Evolutionary conservation across 2,888 invertebrate genomes (phyloP).

Genomic region (Terebella lapidaria): DNA sequence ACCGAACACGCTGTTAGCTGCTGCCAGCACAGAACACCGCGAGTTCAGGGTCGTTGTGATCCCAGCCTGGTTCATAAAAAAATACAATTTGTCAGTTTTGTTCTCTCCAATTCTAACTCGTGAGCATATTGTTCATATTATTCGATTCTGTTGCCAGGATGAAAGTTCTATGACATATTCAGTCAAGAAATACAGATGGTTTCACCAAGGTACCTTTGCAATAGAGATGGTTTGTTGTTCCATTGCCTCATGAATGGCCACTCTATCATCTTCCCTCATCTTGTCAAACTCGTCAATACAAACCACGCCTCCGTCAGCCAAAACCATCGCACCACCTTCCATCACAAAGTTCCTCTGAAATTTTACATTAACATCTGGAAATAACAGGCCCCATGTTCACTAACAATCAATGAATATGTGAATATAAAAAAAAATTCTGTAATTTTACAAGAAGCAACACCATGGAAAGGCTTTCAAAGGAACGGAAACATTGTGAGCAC

Average conservation of each 20-base stretch:
- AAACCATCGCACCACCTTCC: conserved; percentile 99
- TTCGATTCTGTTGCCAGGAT: too few species aligned
- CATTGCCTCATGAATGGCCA: conserved; percentile 99
- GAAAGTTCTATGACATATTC: too few species aligned
- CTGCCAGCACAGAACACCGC: conserved; percentile 96
- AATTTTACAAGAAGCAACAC: too few species aligned
- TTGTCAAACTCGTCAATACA: conserved; percentile 99
- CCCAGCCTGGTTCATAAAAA: too few species aligned
- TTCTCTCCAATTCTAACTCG: too few species aligned
- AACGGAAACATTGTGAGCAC: too few species aligned
- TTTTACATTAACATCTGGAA: not conserved
- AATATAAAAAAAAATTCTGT: too few species aligned
- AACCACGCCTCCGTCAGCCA: conserved; percentile 98
- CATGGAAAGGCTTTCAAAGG: too few species aligned
- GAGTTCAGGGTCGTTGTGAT: conserved; percentile 98
- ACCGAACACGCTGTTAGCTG: conserved; percentile 96
- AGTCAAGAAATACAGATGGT: too few species aligned
- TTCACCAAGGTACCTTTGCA: conserved; percentile 72
- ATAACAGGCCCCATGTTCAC: too few species aligned
- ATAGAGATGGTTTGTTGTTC: conserved; percentile 99
- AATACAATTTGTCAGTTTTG: not conserved
- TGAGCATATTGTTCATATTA: too few species aligned
- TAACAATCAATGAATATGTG: too few species aligned
- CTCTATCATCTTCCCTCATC: conserved; percentile 98
- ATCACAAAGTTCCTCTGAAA: conserved; percentile 83